Base-by-base conservation (phyloP, 2,113 vertebrate genomes). In the Pangasianodon gigas region DNA sequence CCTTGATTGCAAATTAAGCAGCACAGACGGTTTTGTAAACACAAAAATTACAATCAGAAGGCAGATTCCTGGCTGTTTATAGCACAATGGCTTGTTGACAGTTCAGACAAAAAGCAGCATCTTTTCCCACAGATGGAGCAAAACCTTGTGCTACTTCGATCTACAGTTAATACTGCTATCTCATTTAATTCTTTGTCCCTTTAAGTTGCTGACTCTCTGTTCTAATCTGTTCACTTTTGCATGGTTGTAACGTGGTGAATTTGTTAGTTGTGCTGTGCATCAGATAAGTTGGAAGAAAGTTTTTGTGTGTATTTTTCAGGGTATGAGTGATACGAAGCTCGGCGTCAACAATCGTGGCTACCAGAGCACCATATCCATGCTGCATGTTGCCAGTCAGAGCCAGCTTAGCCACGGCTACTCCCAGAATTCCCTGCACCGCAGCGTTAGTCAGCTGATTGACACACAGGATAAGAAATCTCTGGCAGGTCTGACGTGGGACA, bases 371-470 rank as follows among this genome's bases (percentile, higher is more conserved):
- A 77, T 95, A 14, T 94, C 97, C 0, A 94, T 96, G 4, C 90
- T 97, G 1, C 93, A 95, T 0, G 93, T 96, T 89, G 95, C 95
- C 18, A 97, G 96, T 24, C 97, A 97, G 90, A 93, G 95, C 83
- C 97, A 96, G 84, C 92, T 97, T 14, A 95, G 91, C 16, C 96
- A 88, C 9, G 90, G 94, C 3, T 97, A 93, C 21, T 96, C 98
- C 87, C 96, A 95, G 83, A 95, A 95, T 79, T 96, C 97, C 44
- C 94, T 99, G 44, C 97, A 97, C 37, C 96, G 96, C 83, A 99
- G 98, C 0, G 95, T 97, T 92, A 99, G 97, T 92, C 98, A 99
- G 92, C 96, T 98, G 88, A 96, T 98, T 9, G 94, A 94, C 87
- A 91, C 93, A n/a, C 95, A 95, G 0, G 96, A 98, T 94, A 97